These are phyloP conservation scores for Agelaius tricolor DNA, from an alignment of 2,113 vertebrate genomes.

Conservation along the genomic window DNA sequence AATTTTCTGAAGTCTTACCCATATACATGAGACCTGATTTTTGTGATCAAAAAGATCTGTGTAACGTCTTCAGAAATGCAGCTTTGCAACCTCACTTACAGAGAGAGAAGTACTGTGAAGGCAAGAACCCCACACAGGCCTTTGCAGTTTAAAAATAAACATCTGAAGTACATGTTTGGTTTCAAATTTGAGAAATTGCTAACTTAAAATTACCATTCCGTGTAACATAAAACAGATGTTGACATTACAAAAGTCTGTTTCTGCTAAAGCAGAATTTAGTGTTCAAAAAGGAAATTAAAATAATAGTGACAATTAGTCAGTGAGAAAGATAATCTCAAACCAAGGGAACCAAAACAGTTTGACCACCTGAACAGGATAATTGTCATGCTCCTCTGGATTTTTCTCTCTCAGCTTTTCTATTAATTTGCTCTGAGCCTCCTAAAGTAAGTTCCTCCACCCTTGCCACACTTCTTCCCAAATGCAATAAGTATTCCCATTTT, in stretches of 20 bases:
- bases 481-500: neutral
- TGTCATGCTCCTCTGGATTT: neutral
- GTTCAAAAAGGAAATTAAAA: neutral
- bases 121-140: neutral
- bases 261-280: neutral
- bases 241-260: neutral
- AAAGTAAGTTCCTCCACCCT: neutral
- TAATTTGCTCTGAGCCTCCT: neutral
- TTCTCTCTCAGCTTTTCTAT: neutral
- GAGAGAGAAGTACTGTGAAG: neutral
- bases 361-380: neutral
- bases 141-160: conserved; percentile 2
- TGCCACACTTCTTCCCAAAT: neutral
- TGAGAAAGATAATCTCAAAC: neutral
- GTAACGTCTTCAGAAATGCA: neutral
- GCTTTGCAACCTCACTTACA: neutral
- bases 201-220: neutral
- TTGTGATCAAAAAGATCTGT: neutral
- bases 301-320: neutral
- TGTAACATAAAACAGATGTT: conserved; percentile 3
- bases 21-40: neutral
- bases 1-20: neutral
- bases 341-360: neutral
- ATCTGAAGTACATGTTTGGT: neutral
- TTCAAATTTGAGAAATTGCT: conserved; percentile 9